A percentile compares a stretch with the other conserved stretches of the same genome.
Conservation (phyloP, 2,888 invertebrate species). For the Phaonia tiefii region DNA sequence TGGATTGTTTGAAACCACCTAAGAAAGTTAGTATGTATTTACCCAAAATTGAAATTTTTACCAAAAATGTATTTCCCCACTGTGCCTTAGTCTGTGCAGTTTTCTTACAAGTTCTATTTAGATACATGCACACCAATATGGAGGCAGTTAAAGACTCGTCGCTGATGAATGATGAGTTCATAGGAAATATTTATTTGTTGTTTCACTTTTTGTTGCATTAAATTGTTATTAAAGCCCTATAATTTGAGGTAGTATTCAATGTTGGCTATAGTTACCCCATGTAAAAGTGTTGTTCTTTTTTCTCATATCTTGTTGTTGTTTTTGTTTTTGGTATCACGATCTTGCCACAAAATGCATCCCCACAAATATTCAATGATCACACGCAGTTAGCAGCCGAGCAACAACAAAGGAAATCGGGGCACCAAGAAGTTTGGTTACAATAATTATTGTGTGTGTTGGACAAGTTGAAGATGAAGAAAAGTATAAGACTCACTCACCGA, state of each 20-base stretch:
- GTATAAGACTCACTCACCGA: neutral
- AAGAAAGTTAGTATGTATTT: too few species aligned
- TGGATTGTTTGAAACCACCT: too few species aligned
- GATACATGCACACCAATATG: neutral
- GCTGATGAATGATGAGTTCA: slow-evolving; percentile 56
- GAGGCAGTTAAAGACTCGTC: slow-evolving; percentile 4
- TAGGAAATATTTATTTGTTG: slow-evolving; percentile 44
- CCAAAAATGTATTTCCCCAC: too few species aligned
- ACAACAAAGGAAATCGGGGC: neutral
- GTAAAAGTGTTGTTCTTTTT: slow-evolving; percentile 6
- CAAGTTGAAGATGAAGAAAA: slow-evolving; percentile 45
- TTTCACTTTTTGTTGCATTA: neutral
- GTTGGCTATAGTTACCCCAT: neutral
- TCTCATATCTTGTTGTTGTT: slow-evolving; percentile 5
- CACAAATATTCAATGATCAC: slow-evolving; percentile 52
- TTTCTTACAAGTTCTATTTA: neutral
- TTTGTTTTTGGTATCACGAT: neutral
- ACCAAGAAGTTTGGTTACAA: slow-evolving; percentile 53
- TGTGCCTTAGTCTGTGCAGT: slow-evolving; percentile 20
- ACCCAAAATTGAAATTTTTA: too few species aligned
- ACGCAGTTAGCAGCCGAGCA: neutral
- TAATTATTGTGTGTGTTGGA: slow-evolving; percentile 56
- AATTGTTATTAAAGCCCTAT: slow-evolving; percentile 30
- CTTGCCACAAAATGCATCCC: slow-evolving; percentile 19
- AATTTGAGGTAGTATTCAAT: slow-evolving; percentile 39